Percentiles rank a stretch among this genome's conserved stretches.
These are phyloP conservation scores for Phenganax stokvisi DNA, from an alignment of 92 coral and sea anemone genomes.

Conservation along the genomic window DNA sequence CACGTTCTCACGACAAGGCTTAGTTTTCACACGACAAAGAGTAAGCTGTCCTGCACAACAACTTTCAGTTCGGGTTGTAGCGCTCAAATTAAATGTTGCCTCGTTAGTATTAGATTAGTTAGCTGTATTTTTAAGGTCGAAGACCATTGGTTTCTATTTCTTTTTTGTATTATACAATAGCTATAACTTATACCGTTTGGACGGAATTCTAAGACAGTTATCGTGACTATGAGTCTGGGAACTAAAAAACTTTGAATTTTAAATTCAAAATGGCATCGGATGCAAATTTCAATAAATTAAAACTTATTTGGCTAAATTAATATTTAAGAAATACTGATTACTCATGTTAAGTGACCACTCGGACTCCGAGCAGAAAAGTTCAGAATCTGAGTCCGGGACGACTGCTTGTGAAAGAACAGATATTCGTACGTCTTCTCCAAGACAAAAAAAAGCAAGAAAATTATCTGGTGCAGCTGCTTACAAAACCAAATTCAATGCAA, in stretches of 20 bases:
- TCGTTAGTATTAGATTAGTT: no score
- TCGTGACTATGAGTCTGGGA: not conserved
- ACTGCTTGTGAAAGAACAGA: conserved; percentile 14
- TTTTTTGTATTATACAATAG: no score
- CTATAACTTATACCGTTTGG: no score
- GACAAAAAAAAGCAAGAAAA: conserved; percentile 35
- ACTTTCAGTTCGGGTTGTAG: no score
- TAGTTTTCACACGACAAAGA: no score
- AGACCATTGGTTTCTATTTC: no score
- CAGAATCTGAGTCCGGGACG: not conserved
- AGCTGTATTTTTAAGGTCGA: no score
- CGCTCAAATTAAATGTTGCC: no score
- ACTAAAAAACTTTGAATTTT: not conserved
- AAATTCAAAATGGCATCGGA: conserved; percentile 1
- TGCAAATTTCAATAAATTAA: not conserved
- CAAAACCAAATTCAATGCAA: conserved; percentile 39
- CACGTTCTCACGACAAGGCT: no score
- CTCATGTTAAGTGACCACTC: not conserved
- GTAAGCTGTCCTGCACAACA: no score
- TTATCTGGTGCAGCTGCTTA: conserved; percentile 38
- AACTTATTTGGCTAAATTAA: not conserved
- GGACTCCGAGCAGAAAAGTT: not conserved
- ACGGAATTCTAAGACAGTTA: no score
- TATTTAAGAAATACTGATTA: not conserved
- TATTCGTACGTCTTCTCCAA: conserved; percentile 11